Evolutionary conservation across 2,797 vertebrate species (phyloP), one percentile per base, ranked within the genome.

Genomic region (Danio choprae): DNA sequence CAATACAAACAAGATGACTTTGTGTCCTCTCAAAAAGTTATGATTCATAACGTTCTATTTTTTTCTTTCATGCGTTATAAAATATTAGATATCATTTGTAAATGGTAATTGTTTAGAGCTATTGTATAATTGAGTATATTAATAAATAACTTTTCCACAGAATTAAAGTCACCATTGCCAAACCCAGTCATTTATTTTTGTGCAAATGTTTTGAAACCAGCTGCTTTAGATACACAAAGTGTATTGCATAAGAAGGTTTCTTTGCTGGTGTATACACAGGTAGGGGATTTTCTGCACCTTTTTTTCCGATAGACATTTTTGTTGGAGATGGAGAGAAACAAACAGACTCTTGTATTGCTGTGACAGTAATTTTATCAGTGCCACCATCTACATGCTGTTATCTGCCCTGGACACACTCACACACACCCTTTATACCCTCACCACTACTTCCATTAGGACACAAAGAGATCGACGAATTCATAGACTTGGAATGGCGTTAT

Each of bases 311-410:
- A 55, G 13, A 73, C 38, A 7, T 41, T 69, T 41, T 22, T 40
- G 51, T 18, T 13, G 5, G 12, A 40, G 36, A 71, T 15, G 11
- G 43, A 16, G n/a, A 16, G 46, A 76, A 74, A 75, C 22, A 68
- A 65, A 13, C 46, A 40, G 38, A 55, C 7, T 11, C n/a, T 68
- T 79, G 72, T 82, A 73, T 74, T 7, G n/a, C n/a, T 15, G 22
- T 40, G 11, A 36, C 48, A 60, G 53, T 79, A 76, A 83, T 83
- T 79, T 79, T 51, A 81, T 73, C 59, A 71, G 53, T 60, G 12
- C 56, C 15, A 46, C 55, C 53, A 81, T 46, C 44, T 79, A 79
- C 76, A 60, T 81, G 74, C 51, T 81, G 43, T 76, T 65, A 63
- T 69, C 67, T 82, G 40, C 53, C 44, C 16, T 56, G 13, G 59